phyloP scores from a whole-genome alignment of 2,113 vertebrate species.

The Callaeas wilsoni region DNA sequence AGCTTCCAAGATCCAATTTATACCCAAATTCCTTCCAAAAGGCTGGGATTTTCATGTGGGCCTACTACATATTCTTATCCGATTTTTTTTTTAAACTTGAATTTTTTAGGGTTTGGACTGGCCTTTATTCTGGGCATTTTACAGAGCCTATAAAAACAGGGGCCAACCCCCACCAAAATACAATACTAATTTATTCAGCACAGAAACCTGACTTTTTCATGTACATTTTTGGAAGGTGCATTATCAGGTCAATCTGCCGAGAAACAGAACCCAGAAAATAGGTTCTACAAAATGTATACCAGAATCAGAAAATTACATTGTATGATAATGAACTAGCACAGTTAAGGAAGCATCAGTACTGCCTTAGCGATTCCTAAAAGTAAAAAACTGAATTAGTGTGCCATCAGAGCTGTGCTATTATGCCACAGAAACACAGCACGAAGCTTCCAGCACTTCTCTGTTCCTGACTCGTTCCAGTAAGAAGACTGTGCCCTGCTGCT shows the following conservation, averaged over 20 bases:
- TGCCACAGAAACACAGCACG: neutral
- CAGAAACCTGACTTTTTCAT: neutral
- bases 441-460: constrained; percentile 18
- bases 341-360: constrained; percentile 18
- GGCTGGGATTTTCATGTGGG: neutral
- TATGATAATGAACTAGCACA: constrained; percentile 35
- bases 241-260: constrained; percentile 14
- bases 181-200: neutral
- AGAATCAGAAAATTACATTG: constrained; percentile 43
- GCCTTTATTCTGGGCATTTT: neutral
- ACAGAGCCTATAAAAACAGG: neutral
- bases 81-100: neutral
- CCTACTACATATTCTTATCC: neutral
- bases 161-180: neutral
- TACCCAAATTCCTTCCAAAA: neutral
- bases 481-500: neutral
- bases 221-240: neutral
- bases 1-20: neutral
- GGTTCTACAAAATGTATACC: neutral
- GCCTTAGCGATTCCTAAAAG: constrained; percentile 40
- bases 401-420: constrained; percentile 4
- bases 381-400: constrained; percentile 47
- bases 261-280: constrained; percentile 30
- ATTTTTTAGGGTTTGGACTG: neutral
- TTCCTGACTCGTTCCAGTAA: neutral